Conservation (phyloP, 2,797 vertebrate genomes). For the Allobates femoralis region DNA sequence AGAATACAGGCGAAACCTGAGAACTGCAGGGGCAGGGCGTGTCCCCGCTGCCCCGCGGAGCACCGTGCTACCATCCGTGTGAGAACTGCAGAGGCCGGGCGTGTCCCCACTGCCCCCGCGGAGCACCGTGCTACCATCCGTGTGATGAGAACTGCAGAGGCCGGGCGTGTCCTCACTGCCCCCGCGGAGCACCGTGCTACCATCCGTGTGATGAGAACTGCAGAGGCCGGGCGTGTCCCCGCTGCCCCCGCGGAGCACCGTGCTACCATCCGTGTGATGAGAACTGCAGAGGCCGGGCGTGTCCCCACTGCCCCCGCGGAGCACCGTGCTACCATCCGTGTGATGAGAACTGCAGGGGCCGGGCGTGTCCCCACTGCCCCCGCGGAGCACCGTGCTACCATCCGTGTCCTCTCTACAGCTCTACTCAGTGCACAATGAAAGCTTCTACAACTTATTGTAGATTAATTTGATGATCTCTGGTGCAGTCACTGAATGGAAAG, state of each 20-base stretch:
- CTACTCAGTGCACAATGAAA: not conserved
- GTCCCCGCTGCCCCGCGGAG: not conserved
- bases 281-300: not conserved
- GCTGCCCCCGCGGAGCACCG: too few species aligned
- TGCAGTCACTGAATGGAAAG: too few species aligned
- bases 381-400: too few species aligned
- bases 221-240: too few species aligned
- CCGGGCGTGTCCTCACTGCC: not conserved
- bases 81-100: not conserved
- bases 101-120: not conserved
- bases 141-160: not conserved
- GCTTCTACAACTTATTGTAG: not conserved
- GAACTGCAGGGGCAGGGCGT: not conserved
- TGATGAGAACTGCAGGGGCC: not conserved
- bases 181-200: too few species aligned
- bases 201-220: not conserved
- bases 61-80: too few species aligned
- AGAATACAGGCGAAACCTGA: not conserved
- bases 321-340: too few species aligned
- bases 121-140: too few species aligned
- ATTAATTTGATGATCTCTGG: not conserved
- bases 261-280: too few species aligned
- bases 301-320: not conserved
- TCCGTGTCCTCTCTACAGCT: too few species aligned
- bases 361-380: not conserved